phyloP scores from a whole-genome alignment of 2,888 invertebrate genomes.

The Lycophotia porphyrea region DNA sequence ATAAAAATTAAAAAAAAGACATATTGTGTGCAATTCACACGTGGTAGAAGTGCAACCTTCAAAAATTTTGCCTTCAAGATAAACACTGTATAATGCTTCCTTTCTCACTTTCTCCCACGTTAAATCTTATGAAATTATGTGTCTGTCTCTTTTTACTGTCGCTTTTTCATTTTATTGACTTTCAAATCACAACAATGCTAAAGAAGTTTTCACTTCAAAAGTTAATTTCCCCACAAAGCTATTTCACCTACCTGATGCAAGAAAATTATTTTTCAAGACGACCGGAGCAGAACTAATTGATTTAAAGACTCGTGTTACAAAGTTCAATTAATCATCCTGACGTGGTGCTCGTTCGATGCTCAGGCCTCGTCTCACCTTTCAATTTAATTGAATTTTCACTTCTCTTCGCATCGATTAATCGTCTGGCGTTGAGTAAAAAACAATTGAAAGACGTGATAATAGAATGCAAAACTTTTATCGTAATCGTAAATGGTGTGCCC shows the following conservation, averaged over 20 bases:
- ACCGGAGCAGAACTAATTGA: slow-evolving; percentile 45
- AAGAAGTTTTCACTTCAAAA: too few species aligned
- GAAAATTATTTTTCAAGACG: slow-evolving; percentile 19
- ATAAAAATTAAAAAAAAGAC: not conserved
- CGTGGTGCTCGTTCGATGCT: slow-evolving; percentile 32
- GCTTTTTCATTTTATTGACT: too few species aligned
- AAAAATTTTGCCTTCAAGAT: too few species aligned
- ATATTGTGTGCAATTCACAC: too few species aligned
- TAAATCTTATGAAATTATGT: too few species aligned
- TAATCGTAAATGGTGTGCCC: not conserved
- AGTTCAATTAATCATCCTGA: slow-evolving; percentile 52
- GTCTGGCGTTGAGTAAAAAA: not conserved
- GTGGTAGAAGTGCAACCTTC: too few species aligned
- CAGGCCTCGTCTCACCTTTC: slow-evolving; percentile 42
- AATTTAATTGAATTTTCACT: slow-evolving; percentile 44
- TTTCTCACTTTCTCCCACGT: too few species aligned
- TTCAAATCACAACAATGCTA: too few species aligned
- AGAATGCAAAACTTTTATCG: not conserved
- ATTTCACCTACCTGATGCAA: slow-evolving; percentile 5
- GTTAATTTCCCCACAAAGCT: not conserved
- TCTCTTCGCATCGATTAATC: slow-evolving; percentile 13
- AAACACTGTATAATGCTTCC: too few species aligned
- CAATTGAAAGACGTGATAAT: not conserved
- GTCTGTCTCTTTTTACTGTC: too few species aligned
- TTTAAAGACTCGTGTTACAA: slow-evolving; percentile 43